Evolutionary conservation across 92 coral and sea anemone genomes (phyloP), one percentile per base, ranked within the genome.

Genomic region (Phenganax marumi): DNA sequence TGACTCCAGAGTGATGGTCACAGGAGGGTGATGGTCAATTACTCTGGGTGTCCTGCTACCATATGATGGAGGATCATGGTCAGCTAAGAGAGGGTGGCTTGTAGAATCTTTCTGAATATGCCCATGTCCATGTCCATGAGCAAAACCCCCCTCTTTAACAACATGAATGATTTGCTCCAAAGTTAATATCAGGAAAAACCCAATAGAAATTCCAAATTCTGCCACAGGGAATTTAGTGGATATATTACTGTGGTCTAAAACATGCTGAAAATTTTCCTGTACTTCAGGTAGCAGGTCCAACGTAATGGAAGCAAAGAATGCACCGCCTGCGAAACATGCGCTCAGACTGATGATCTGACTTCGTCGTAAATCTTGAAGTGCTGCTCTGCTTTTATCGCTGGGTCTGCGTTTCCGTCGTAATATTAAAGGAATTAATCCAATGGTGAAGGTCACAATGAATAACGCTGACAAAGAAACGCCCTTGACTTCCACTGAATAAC

Each of bases 261-360:
- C n/a, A n/a, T n/a, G 82, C 51, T 81, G 16, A 62, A 90, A 95
- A 85, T 95, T 90, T 39, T 89, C 91, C 74, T 86, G 68, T 51
- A 95, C 88, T 92, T 89, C 91, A 46, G 98, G 98, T 16, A 95
- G 80, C 73, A 95, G 81, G 73, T 95, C 98, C 2, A 95, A 88
- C 73, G 92, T 72, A 56, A 96, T 90, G 1, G 98, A 92, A 12
- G 97, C 98, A 63, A 95, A 87, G 78, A 95, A 95, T 12, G 91
- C 97, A 16, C 98, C 98, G 3, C 97, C 98, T 8, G 98, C 98
- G 71, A 95, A 95, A 80, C 98, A 95, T 68, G 91, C 92, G 33
- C 95, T 84, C 73, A 51, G 72, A 63, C 97, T 91, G 39, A 95
- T 80, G 68, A 92, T 21, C 52, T 85, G 65, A 7, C 65, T 75